Conservation (phyloP, 2,888 invertebrate genomes). For the Julus scanicus region DNA sequence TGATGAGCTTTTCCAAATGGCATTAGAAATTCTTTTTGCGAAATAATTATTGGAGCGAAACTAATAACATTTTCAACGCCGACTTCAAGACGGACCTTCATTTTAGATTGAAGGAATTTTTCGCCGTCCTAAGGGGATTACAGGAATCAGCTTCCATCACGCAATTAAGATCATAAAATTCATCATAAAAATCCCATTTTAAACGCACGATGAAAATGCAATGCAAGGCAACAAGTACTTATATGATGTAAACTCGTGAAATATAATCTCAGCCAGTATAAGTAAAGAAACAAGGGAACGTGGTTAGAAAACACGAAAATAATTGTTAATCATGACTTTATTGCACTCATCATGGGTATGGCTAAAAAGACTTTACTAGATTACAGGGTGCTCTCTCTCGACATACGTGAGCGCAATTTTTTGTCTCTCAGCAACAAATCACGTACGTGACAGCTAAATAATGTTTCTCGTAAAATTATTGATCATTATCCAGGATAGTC, state of each 20-base stretch:
- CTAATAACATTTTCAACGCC: not conserved
- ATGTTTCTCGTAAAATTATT: not conserved
- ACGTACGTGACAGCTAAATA: not conserved
- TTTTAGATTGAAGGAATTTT: not conserved
- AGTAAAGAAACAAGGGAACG: not conserved
- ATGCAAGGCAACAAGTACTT: not conserved
- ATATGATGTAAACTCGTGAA: not conserved
- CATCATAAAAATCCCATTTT: conserved; percentile 15
- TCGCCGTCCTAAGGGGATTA: conserved; percentile 1
- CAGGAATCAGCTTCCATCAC: not conserved
- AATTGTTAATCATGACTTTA: not conserved
- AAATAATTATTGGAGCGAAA: conserved; percentile 33
- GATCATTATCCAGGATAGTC: not conserved
- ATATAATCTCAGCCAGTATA: not conserved
- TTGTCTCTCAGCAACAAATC: no score
- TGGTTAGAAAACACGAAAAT: not conserved
- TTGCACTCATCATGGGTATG: not conserved
- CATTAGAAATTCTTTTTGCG: conserved; percentile 4
- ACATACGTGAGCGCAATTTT: no score
- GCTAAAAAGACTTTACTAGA: no score
- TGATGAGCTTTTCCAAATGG: not conserved
- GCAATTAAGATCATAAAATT: conserved; percentile 18
- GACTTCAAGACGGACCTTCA: not conserved
- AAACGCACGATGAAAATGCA: not conserved
- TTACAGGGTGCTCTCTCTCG: no score